These are phyloP conservation scores for Sebastes aleutianus DNA, from an alignment of 2,797 vertebrate species.

Conservation along the genomic window DNA sequence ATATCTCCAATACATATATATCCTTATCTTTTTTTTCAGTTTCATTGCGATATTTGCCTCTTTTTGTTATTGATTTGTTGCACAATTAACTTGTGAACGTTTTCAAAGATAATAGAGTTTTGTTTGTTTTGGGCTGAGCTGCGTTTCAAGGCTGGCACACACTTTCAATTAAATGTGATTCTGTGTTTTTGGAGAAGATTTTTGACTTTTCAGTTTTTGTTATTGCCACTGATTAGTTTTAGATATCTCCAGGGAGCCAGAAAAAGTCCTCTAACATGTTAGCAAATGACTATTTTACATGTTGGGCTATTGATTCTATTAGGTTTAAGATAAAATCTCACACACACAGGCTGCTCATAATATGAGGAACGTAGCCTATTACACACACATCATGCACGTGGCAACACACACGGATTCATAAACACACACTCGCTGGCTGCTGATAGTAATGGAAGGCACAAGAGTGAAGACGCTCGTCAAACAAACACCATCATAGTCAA, in stretches of 20 bases:
- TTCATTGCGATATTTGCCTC: not conserved
- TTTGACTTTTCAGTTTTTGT: not conserved
- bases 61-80: not conserved
- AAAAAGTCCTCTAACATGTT: not conserved
- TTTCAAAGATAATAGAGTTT: not conserved
- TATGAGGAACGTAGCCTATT: not conserved
- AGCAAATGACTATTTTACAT: not conserved
- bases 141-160: not conserved
- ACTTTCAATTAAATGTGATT: not conserved
- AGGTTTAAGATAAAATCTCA: not conserved
- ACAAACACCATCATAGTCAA: constrained; percentile 52
- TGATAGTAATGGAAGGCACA: constrained; percentile 40
- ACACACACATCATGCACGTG: not conserved
- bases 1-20: not conserved
- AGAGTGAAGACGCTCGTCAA: constrained; percentile 49
- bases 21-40: not conserved
- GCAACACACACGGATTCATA: constrained; percentile 14
- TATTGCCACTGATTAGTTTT: not conserved
- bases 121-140: not conserved
- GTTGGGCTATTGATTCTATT: not conserved
- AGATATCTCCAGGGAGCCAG: not conserved
- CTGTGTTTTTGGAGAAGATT: not conserved
- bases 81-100: too few relatives aligned
- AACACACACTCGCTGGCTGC: constrained; percentile 15
- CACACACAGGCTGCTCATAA: constrained; percentile 1